Conservation (phyloP, 2,113 vertebrate genomes). For the Platycercus adscitus region DNA sequence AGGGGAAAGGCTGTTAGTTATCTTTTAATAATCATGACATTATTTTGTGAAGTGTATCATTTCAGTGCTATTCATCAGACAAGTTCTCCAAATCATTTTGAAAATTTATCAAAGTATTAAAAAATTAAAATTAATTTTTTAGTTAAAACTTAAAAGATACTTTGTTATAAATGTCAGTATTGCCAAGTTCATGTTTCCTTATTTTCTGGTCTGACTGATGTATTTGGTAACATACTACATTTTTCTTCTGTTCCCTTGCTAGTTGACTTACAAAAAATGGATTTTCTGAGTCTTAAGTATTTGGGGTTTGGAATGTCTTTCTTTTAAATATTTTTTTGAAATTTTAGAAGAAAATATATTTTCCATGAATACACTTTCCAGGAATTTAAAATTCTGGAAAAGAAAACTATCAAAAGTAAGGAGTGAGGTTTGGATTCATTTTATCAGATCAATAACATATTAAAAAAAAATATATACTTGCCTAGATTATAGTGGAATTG, state of each 20-base stretch:
- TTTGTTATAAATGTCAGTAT: not conserved
- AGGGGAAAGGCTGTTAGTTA: rapidly evolving
- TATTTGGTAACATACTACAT: not conserved
- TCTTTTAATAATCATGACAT: not conserved
- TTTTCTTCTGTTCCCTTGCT: not conserved
- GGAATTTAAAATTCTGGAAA: not conserved
- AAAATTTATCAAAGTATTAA: not conserved
- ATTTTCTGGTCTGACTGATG: not conserved
- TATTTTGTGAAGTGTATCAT: not conserved
- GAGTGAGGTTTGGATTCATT: not conserved
- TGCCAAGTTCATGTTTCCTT: not conserved
- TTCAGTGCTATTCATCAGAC: not conserved
- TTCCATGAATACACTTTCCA: not conserved
- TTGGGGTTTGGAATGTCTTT: not conserved
- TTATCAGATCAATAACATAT: not conserved
- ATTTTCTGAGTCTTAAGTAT: not conserved
- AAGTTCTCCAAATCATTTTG: not conserved
- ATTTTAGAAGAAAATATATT: not conserved
- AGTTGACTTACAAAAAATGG: not conserved
- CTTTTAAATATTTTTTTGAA: not conserved
- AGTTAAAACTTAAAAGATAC: not conserved
- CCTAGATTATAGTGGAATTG: not conserved
- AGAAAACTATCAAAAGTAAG: not conserved
- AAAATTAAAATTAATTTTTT: not conserved
- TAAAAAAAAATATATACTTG: not conserved